Evolutionary conservation across 2,888 invertebrate genomes (phyloP), one percentile per base, ranked within the genome.

Genomic region (Pristionchus japonicus): DNA sequence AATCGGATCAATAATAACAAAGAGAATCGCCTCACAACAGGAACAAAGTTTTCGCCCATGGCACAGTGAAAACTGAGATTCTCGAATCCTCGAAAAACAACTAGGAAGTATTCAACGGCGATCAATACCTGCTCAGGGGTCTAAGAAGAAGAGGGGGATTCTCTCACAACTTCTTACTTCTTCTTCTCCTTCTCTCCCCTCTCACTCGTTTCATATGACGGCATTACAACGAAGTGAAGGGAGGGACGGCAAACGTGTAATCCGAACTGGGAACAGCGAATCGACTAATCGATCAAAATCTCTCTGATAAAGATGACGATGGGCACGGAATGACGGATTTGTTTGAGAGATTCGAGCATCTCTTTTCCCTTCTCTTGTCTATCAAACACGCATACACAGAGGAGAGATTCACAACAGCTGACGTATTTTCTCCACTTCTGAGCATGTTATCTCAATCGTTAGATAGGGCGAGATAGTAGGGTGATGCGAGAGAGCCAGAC

Each of bases 201-300:
- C 77, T 77, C 77, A 40, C 77, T 77, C 77, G 77, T 77, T 77
- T 77, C 77, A 77, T 77, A 77, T 77, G 77, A 77, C 77, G 77
- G 77, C 77, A 77, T 77, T 77, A 77, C 77, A 77, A 77, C 77
- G 47, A 27, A 27, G 27, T 4, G 40, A 37, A 43, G 34, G 23
- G 3, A 57, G 40, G 77, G 77, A 23, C 47, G 40, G 20, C 77
- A 47, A 40, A 43, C 77, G 77, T 47, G 77, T 77, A 77, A 77
- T 77, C 47, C 27, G 77, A 77, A 47, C 77, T 27, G n/a, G 27
- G 43, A 43, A 77, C 77, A 40, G n/a, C 2, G n/a, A 11, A 43
- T 11, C 47, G 43, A 27, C n/a, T n/a, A n/a, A n/a, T n/a, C n/a
- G n/a, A n/a, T n/a, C n/a, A n/a, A n/a, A n/a, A n/a, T 47, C 77